A percentile compares a stretch with the other conserved stretches of the same genome.
These are phyloP conservation scores for Drosophila lutescens DNA, from an alignment of 2,888 invertebrate genomes.

Conservation along the genomic window DNA sequence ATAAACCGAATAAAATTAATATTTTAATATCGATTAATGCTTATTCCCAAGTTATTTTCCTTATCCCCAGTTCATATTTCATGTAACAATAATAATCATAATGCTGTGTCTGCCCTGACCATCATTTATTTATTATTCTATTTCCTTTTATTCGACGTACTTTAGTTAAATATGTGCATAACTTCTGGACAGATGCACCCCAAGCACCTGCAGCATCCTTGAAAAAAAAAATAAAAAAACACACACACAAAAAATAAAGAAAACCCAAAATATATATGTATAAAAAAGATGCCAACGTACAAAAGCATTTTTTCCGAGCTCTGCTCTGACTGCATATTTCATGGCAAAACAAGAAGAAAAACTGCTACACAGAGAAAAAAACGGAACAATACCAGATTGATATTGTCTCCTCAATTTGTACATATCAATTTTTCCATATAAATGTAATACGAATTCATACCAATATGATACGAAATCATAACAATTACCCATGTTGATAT, in stretches of 20 bases:
- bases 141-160: constrained; percentile 24
- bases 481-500: too few relatives aligned
- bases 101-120: constrained; percentile 1
- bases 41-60: neutral
- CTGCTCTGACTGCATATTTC: constrained; percentile 43
- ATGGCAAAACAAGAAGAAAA: constrained; percentile 28
- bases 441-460: too few relatives aligned
- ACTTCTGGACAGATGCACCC: constrained; percentile 54
- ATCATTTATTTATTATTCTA: constrained; percentile 46
- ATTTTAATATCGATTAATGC: neutral
- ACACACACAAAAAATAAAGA: constrained; percentile 7
- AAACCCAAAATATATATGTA: constrained; percentile 42
- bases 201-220: constrained; percentile 69
- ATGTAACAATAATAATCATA: constrained; percentile 3
- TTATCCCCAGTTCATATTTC: neutral
- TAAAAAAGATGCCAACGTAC: constrained; percentile 37
- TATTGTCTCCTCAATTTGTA: too few relatives aligned
- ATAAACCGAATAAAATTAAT: neutral
- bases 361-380: too few relatives aligned
- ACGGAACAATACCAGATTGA: too few relatives aligned
- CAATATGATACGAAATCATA: too few relatives aligned
- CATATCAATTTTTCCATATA: too few relatives aligned
- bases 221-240: constrained; percentile 47
- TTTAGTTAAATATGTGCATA: constrained; percentile 72
- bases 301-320: constrained; percentile 43